Evolutionary conservation across 2,113 vertebrate genomes (phyloP).

Genomic region (Amia ocellicauda): DNA sequence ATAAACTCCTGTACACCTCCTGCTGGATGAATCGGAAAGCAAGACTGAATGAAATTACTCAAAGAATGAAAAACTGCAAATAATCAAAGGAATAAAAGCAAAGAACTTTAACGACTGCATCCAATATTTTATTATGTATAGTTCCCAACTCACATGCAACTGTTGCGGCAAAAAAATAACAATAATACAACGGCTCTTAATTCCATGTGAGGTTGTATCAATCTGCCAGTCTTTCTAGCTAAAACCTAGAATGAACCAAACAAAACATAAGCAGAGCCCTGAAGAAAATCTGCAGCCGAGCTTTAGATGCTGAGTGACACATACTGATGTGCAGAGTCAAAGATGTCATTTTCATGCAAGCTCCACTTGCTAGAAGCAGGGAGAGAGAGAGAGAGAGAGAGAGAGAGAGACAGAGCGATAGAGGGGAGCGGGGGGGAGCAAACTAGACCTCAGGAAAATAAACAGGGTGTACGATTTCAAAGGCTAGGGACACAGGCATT

Average conservation of each 20-base stretch:
- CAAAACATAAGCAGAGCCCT: conserved; percentile 46
- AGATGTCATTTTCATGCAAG: conserved; percentile 71
- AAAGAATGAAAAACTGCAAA: conserved; percentile 11
- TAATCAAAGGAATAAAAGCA: neutral
- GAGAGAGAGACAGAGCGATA: neutral
- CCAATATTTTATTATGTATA: too few relatives aligned
- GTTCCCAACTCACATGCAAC: too few relatives aligned
- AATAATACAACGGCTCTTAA: conserved; percentile 40
- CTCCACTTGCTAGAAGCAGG: conserved; percentile 58
- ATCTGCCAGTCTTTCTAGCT: conserved; percentile 43
- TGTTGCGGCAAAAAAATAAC: too few relatives aligned
- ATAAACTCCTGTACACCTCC: conserved; percentile 15
- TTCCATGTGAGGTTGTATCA: conserved; percentile 51
- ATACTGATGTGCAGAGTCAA: conserved; percentile 67
- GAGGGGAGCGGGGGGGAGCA: neutral
- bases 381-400: conserved; percentile 25
- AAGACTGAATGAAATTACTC: neutral
- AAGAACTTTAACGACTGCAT: too few relatives aligned
- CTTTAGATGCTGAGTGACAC: conserved; percentile 70
- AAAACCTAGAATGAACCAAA: conserved; percentile 34
- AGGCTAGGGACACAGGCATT: conserved; percentile 95
- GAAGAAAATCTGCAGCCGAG: conserved; percentile 56
- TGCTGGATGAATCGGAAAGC: conserved; percentile 20
- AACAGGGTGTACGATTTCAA: conserved; percentile 91
- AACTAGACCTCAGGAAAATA: conserved; percentile 76